Evolutionary conservation across 2,113 vertebrate genomes (phyloP).

Genomic region (Aphyosemion australe): DNA sequence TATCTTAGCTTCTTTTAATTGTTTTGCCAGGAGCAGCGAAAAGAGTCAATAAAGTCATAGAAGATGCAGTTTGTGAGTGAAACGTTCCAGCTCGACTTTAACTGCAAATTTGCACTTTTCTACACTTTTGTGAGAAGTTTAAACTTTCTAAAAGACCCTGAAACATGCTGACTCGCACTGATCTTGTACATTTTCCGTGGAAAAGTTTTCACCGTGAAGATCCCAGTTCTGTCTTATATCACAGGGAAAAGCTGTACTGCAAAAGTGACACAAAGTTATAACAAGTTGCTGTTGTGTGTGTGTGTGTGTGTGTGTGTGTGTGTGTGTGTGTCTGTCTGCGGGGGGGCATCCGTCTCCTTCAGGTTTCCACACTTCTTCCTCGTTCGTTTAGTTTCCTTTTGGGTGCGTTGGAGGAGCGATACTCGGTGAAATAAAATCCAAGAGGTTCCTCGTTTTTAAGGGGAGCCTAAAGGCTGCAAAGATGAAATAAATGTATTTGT

Average conservation of each 20-base stretch:
- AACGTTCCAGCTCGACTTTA: neutral
- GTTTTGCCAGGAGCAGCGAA: too few relatives aligned
- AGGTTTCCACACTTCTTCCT: neutral
- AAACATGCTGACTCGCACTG: constrained; percentile 28
- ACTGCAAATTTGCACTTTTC: constrained; percentile 8
- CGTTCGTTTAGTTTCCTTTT: neutral
- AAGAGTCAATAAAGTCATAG: neutral
- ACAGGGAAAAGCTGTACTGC: constrained; percentile 13
- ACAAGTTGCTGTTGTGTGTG: neutral
- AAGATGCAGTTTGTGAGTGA: neutral
- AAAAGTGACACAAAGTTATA: constrained; percentile 28
- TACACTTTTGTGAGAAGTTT: constrained; percentile 17
- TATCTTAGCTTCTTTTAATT: neutral
- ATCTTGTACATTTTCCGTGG: constrained; percentile 27
- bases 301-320: too few relatives aligned
- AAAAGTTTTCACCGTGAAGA: constrained; percentile 22
- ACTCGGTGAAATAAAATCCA: neutral
- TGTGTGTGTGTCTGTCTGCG: too few relatives aligned
- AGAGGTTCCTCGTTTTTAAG: neutral
- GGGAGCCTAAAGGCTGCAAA: neutral
- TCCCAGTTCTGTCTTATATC: constrained; percentile 11
- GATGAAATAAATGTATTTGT: neutral
- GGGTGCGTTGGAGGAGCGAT: neutral
- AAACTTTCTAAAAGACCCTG: constrained; percentile 27
- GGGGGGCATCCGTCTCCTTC: neutral